Base-by-base conservation (phyloP, 1,140 invertebrate species). In the Diachasma alloeum region DNA sequence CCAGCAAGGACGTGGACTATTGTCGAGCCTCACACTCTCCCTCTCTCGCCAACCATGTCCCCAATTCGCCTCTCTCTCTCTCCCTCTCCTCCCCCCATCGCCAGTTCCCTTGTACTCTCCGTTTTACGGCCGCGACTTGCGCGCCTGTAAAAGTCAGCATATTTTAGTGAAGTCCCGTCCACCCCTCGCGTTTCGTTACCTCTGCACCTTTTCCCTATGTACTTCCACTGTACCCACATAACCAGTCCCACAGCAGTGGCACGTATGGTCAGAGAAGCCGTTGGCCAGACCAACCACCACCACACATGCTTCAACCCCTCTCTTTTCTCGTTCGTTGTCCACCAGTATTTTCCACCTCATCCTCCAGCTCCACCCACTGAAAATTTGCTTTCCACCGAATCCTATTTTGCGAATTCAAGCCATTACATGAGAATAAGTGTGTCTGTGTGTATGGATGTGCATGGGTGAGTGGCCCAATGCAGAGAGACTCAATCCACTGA, bases 81-180 rank as follows among this genome's bases (percentile, higher is more conserved):
- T 36, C 4, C 69, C 26, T 11, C 56, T 31, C 31, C 36, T 71
- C 72, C 69, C 44, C 75, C 79, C 75, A 74, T 78, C 56, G 19
- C 31, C 26, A 31, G 3, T 19, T 56, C 37, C 26, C 46, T 31
- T 66, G 17, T 59, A 48, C 73, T 71, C 70, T 73, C 13, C 39
- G 74, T 76, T 78, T 70, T 36, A 72, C 78, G 74, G 37, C 63
- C 69, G 77, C 75, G 79, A 75, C 77, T 81, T 82, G 79, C 79
- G 77, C 74, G 79, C 84, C 83, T 88, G 84, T 87, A 88, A 87
- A 89, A 89, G 88, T 90, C 88, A 88, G 87, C 88, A 89, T 88
- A 89, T 89, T 89, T 88, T 80, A 85, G 68, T 26, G 44, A 68
- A 39, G 66, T 22, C 13, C 26, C 69, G 5, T 26, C n/a, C 24